Evolutionary conservation across 2,888 invertebrate species (phyloP), one percentile per base, ranked within the genome.

Genomic region (Arrhopalites spinosus): DNA sequence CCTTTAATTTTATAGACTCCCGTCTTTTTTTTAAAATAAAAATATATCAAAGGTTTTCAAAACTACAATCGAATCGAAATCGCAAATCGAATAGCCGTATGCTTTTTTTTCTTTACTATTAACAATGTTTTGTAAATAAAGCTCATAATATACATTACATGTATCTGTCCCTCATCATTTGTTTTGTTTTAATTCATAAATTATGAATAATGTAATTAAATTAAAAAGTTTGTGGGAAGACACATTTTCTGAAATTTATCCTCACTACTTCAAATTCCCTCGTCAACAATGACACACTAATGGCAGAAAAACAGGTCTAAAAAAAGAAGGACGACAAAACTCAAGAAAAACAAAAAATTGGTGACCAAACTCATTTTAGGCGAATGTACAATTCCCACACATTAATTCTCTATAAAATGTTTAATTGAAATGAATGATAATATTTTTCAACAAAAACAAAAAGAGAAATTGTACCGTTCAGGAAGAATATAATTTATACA

Each of bases 171-270:
- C 53, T 53, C 15, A 3, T 53, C n/a, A n/a, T n/a, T n/a, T n/a
- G n/a, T n/a, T n/a, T n/a, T n/a, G n/a, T n/a, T n/a, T n/a, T n/a
- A n/a, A n/a, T 7, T 36, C 36, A 11, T 36, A 36, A 36, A 36
- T 36, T 36, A 36, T 36, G 11, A 36, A 36, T 36, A 36, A 36
- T 36, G 11, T 3, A 11, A 36, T 3, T 36, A 36, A 36, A 36
- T 7, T 36, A 36, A 36, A 11, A 45, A 3, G 23, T 59, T 59
- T 59, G 91, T 91, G 88, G 89, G 89, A 90, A 90, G 90, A 90
- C 92, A 92, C 92, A 92, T 92, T 92, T 92, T 92, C 92, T 92
- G 92, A 91, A 90, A 87, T 81, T 73, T 61, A 59, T 61, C 50
- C 63, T 53, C 67, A 59, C 63, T 63, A 29, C 66, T 73, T 61